Evolutionary conservation across 2,113 vertebrate genomes (phyloP).

Genomic region (Oostethus manadensis): DNA sequence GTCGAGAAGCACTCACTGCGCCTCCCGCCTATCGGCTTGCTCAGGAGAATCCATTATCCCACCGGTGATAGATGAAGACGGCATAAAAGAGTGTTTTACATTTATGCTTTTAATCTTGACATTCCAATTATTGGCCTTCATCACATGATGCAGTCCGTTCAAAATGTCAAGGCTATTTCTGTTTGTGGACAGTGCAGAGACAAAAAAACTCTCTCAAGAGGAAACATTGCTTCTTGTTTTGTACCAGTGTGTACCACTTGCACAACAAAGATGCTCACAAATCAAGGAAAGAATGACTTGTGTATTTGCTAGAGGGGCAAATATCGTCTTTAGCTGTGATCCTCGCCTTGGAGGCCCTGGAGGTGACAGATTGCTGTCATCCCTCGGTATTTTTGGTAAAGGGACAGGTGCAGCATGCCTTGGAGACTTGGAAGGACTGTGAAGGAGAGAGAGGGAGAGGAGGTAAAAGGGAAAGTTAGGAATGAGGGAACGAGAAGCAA

Average conservation of each 20-base stretch:
- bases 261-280: slow-evolving; percentile 40
- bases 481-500: slow-evolving; percentile 39
- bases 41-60: slow-evolving; percentile 52
- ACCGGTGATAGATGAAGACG: slow-evolving; percentile 58
- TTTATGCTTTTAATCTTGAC: slow-evolving; percentile 59
- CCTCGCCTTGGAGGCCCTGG: slow-evolving; percentile 57
- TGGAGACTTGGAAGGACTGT: slow-evolving; percentile 51
- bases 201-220: slow-evolving; percentile 43
- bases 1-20: slow-evolving; percentile 25
- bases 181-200: slow-evolving; percentile 28
- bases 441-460: slow-evolving; percentile 23
- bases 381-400: slow-evolving; percentile 67
- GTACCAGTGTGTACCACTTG: slow-evolving; percentile 34
- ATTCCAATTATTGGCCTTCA: slow-evolving; percentile 64
- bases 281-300: slow-evolving; percentile 43
- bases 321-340: slow-evolving; percentile 58
- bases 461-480: slow-evolving; percentile 32
- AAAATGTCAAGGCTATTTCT: slow-evolving; percentile 45
- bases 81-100: slow-evolving; percentile 59
- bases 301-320: slow-evolving; percentile 60
- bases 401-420: slow-evolving; percentile 68
- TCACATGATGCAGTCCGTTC: slow-evolving; percentile 56
- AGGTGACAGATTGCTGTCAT: slow-evolving; percentile 71
- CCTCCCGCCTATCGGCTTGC: slow-evolving; percentile 24
- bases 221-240: slow-evolving; percentile 43